These are phyloP conservation scores for Chaetophractus vellerosus DNA, from an alignment of 2,797 vertebrate genomes.

Conservation along the genomic window DNA sequence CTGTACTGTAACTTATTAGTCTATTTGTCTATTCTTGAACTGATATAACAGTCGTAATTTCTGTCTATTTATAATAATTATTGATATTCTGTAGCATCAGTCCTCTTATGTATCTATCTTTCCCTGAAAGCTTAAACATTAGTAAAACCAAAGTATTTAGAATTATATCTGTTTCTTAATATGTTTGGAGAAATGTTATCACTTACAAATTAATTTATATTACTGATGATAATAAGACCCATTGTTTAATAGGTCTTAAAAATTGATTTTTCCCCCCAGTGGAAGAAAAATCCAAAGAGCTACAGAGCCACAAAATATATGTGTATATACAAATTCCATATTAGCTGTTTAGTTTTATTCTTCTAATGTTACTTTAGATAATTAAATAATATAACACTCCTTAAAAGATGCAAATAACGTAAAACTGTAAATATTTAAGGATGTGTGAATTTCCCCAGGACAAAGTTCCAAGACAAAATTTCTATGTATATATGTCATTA, in stretches of 20 bases:
- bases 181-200: background rate
- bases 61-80: background rate
- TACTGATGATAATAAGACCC: background rate
- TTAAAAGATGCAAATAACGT: too few relatives aligned
- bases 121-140: background rate
- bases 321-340: background rate
- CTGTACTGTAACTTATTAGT: background rate
- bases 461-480: too few relatives aligned
- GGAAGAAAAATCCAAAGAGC: background rate
- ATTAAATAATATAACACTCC: background rate
- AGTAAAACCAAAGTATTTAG: background rate
- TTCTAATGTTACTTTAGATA: background rate
- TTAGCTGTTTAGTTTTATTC: background rate
- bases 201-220: background rate
- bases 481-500: too few relatives aligned
- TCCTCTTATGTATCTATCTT: background rate
- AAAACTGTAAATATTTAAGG: too few relatives aligned
- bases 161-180: background rate
- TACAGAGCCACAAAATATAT: background rate
- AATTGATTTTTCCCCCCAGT: background rate
- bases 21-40: background rate
- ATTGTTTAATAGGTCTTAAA: background rate
- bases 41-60: background rate
- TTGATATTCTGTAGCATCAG: background rate
- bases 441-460: too few relatives aligned